Conservation (phyloP, 2,797 vertebrate genomes). For the Danio jaintianensis region DNA sequence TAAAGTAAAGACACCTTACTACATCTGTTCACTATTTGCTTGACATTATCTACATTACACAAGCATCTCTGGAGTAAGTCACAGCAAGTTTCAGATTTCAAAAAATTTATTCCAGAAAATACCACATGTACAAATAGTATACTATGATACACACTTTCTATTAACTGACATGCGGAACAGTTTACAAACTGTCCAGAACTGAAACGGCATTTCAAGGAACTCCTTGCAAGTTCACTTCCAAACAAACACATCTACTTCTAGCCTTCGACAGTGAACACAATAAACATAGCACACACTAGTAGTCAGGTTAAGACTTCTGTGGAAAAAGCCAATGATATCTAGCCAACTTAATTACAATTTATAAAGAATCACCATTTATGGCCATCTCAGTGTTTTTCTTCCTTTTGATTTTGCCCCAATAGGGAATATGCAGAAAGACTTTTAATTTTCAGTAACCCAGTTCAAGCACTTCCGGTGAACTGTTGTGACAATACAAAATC, state of each 20-base stretch:
- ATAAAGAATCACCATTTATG: neutral
- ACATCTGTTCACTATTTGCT: too few relatives aligned
- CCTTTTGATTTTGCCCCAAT: neutral
- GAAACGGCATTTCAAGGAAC: conserved; percentile 15
- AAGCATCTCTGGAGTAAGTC: too few relatives aligned
- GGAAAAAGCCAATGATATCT: neutral
- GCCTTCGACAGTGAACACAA: neutral
- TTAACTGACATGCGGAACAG: neutral
- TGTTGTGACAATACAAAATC: too few relatives aligned
- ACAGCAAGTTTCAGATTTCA: too few relatives aligned
- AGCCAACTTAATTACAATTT: neutral
- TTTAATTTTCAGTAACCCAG: too few relatives aligned
- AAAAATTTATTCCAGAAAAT: too few relatives aligned
- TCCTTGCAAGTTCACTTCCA: neutral
- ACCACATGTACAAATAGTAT: too few relatives aligned
- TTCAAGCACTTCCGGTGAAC: too few relatives aligned
- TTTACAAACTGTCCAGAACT: neutral
- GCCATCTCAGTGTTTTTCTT: neutral
- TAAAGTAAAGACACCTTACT: too few relatives aligned
- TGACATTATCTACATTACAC: too few relatives aligned
- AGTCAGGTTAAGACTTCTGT: neutral
- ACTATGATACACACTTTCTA: neutral
- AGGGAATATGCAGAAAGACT: neutral
- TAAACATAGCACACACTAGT: neutral
- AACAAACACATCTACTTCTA: neutral